These are phyloP conservation scores for Philonicus albiceps DNA, from an alignment of 2,888 invertebrate genomes.

Conservation along the genomic window DNA sequence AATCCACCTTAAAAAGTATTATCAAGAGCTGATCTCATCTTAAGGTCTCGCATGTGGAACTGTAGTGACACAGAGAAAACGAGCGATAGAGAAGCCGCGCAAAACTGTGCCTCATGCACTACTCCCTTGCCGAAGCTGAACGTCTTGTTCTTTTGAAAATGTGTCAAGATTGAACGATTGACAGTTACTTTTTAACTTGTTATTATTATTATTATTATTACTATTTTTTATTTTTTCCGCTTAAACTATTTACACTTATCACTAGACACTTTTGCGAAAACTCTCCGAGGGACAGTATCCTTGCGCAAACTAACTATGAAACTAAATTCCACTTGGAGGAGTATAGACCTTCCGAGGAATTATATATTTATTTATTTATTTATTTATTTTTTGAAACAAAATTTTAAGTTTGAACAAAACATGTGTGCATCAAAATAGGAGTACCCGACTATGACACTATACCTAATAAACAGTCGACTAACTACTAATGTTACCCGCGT, in stretches of 20 bases:
- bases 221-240: too few species aligned
- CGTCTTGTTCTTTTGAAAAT: conserved; percentile 13
- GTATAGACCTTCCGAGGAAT: conserved; percentile 14
- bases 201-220: too few species aligned
- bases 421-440: conserved; percentile 36
- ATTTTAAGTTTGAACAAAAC: conserved; percentile 16
- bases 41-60: conserved; percentile 28
- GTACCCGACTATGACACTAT: conserved; percentile 52
- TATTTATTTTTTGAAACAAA: neutral
- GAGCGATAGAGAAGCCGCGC: neutral
- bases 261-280: neutral
- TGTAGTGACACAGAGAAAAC: conserved; percentile 8
- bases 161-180: conserved; percentile 33
- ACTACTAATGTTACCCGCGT: conserved; percentile 54
- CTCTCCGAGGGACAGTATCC: neutral
- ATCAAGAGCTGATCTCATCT: conserved; percentile 45
- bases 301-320: conserved; percentile 9
- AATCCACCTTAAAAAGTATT: conserved; percentile 15
- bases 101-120: neutral
- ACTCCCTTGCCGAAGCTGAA: neutral
- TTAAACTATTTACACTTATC: conserved; percentile 19
- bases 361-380: neutral
- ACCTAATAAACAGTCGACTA: conserved; percentile 54
- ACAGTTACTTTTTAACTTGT: conserved; percentile 10
- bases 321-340: neutral